Percentiles rank a stretch among this genome's conserved stretches.
Evolutionary conservation across 2,797 vertebrate species (phyloP).

Genomic region (Schizopygopsis malacanthus): DNA sequence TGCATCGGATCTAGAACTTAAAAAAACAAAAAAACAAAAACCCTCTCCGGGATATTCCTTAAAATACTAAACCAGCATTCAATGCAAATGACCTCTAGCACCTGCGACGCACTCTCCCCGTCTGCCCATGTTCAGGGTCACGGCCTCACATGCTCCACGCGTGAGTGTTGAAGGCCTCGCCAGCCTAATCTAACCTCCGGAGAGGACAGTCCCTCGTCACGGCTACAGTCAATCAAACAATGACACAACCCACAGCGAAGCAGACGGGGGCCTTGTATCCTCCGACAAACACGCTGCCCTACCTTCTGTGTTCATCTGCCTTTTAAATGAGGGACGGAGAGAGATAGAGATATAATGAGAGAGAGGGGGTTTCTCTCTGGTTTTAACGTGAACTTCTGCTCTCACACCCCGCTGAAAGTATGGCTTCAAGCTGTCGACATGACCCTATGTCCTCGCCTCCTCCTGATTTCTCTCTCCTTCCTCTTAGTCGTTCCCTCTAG

Average conservation of each 20-base stretch:
- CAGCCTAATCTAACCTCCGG: constrained; percentile 59
- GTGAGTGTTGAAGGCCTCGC: constrained; percentile 51
- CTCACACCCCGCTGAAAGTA: constrained; percentile 55
- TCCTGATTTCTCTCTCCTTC: constrained; percentile 28
- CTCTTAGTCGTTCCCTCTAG: constrained; percentile 26
- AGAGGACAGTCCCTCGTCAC: constrained; percentile 64
- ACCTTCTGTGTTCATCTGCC: constrained; percentile 67
- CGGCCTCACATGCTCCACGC: constrained; percentile 64
- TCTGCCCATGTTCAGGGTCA: constrained; percentile 73
- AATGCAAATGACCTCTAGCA: constrained; percentile 22
- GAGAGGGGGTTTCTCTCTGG: constrained; percentile 28
- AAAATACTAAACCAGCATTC: background rate
- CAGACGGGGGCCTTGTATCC: constrained; percentile 76
- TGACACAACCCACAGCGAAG: constrained; percentile 69
- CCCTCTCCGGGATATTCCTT: background rate
- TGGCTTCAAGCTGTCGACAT: constrained; percentile 65
- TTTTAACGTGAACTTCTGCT: constrained; percentile 56
- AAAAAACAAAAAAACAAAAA: background rate
- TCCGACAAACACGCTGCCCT: constrained; percentile 74
- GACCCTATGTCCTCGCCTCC: constrained; percentile 58
- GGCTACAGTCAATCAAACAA: constrained; percentile 76
- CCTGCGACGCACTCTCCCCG: constrained; percentile 54
- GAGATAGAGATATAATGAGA: constrained; percentile 21
- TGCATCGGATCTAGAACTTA: background rate
- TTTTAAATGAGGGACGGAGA: constrained; percentile 74